A percentile compares a stretch with the other conserved stretches of the same genome.
Evolutionary conservation across 2,113 vertebrate species (phyloP).

Genomic region (Geococcyx californianus): DNA sequence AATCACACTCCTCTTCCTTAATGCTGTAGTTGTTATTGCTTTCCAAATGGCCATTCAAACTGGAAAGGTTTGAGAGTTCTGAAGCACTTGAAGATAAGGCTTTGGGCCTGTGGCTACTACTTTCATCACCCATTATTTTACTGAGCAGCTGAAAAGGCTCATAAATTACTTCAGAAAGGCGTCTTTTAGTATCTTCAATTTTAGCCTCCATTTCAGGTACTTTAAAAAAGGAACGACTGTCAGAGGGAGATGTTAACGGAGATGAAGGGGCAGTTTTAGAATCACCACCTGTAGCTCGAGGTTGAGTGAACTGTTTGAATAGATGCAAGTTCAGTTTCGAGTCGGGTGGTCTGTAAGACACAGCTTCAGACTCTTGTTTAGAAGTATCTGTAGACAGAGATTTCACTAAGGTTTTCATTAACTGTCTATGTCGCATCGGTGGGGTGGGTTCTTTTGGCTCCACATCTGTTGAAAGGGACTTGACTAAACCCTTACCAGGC

Average conservation of each 20-base stretch:
- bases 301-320: constrained; percentile 97
- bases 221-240: constrained; percentile 96
- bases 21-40: constrained; percentile 94
- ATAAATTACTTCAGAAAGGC: constrained; percentile 96
- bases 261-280: constrained; percentile 98
- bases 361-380: constrained; percentile 83
- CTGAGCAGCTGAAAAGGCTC: constrained; percentile 96
- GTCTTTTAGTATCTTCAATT: constrained; percentile 95
- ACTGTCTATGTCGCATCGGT: constrained; percentile 85
- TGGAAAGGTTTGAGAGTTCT: constrained; percentile 86
- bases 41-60: constrained; percentile 90
- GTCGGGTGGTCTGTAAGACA: constrained; percentile 81
- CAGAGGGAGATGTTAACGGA: constrained; percentile 89
- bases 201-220: constrained; percentile 97
- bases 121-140: constrained; percentile 98
- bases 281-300: constrained; percentile 86
- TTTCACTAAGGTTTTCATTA: constrained; percentile 97
- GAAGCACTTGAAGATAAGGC: constrained; percentile 94
- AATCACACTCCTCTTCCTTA: constrained; percentile 93
- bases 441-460: constrained; percentile 86
- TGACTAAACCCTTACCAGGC: constrained; percentile 91
- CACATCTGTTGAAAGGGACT: constrained; percentile 92
- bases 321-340: constrained; percentile 93
- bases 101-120: constrained; percentile 86
- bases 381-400: constrained; percentile 94